These are phyloP conservation scores for Sphinx pinastri DNA, from an alignment of 2,888 invertebrate genomes.

Conservation along the genomic window DNA sequence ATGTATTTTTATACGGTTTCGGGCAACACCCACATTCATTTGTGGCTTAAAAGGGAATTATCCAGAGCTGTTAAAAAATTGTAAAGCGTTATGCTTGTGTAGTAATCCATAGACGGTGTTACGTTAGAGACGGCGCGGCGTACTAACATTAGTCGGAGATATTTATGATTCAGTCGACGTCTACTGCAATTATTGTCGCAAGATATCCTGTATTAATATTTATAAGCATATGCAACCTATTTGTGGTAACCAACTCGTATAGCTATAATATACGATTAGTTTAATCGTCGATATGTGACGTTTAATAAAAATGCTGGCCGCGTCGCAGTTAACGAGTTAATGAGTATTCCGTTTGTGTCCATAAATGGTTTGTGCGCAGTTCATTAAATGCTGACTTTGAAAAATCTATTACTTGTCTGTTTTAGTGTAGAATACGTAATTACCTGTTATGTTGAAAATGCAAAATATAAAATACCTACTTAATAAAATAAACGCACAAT, in stretches of 20 bases:
- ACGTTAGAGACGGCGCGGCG: constrained; percentile 39
- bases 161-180: constrained; percentile 52
- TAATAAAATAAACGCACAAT: too few relatives aligned
- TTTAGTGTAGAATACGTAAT: too few relatives aligned
- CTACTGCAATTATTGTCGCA: constrained; percentile 45
- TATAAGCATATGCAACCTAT: constrained; percentile 23
- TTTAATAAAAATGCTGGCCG: constrained; percentile 1
- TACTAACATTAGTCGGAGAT: constrained; percentile 44
- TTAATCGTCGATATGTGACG: constrained; percentile 13
- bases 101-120: constrained; percentile 47
- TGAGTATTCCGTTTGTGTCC: constrained; percentile 15
- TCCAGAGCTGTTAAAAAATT: constrained; percentile 1
- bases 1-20: constrained; percentile 11
- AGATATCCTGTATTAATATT: constrained; percentile 40
- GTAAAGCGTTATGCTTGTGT: not conserved
- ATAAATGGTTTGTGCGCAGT: constrained; percentile 3
- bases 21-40: not conserved
- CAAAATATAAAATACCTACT: too few relatives aligned
- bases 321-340: constrained; percentile 17
- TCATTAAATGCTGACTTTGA: not conserved
- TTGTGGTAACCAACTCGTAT: constrained; percentile 26
- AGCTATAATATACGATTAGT: constrained; percentile 13
- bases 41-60: not conserved
- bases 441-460: too few relatives aligned
- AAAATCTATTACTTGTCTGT: not conserved